phyloP scores from a whole-genome alignment of 2,888 invertebrate species.

The Anagyrus pseudococci region DNA sequence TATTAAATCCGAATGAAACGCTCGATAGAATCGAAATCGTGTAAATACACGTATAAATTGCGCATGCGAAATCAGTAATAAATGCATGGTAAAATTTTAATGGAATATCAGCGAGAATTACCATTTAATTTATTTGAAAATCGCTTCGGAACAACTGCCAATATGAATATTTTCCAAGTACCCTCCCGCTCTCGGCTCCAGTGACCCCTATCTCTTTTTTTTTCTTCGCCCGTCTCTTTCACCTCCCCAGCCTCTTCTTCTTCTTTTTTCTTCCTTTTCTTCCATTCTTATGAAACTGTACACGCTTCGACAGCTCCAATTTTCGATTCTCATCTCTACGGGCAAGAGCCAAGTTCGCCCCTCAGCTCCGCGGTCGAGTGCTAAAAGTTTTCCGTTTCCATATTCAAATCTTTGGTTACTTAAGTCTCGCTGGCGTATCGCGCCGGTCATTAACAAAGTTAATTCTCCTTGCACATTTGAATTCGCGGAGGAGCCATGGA shows the following conservation, averaged over 20 bases:
- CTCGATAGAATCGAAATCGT: no score
- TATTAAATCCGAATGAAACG: no score
- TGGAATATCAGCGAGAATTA: conserved; percentile 8
- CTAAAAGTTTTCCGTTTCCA: conserved; percentile 42
- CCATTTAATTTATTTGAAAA: conserved; percentile 26
- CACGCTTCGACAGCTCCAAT: conserved; percentile 31
- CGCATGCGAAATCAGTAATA: not conserved
- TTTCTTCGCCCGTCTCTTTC: no score
- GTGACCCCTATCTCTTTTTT: no score
- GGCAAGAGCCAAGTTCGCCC: conserved; percentile 32
- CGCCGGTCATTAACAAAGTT: conserved; percentile 43
- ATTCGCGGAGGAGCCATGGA: conserved; percentile 21
- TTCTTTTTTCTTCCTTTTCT: conserved; percentile 17
- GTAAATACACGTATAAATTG: no score
- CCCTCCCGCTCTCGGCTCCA: no score
- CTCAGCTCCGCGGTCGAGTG: conserved; percentile 10
- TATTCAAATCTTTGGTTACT: conserved; percentile 44
- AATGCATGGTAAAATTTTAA: conserved; percentile 11
- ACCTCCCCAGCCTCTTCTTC: conserved; percentile 9
- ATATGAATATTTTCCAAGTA: conserved; percentile 26
- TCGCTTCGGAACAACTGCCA: not conserved
- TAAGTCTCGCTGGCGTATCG: conserved; percentile 34
- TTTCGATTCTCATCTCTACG: conserved; percentile 32
- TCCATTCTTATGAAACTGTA: not conserved
- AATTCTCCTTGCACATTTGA: conserved; percentile 39